phyloP scores from a whole-genome alignment of 2,113 vertebrate species.

The Xenopus borealis region DNA sequence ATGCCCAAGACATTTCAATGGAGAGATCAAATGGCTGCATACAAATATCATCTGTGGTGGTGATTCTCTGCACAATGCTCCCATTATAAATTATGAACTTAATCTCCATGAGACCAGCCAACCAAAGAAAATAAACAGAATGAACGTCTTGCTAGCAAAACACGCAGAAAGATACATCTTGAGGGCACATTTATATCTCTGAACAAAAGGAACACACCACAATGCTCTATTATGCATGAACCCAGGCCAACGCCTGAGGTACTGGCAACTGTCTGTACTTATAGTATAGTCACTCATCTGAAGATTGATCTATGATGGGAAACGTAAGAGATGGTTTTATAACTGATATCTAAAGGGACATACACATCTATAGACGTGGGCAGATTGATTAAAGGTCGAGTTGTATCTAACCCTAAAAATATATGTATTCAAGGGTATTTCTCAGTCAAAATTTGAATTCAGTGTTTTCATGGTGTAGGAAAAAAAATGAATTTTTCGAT shows the following conservation, averaged over 20 bases:
- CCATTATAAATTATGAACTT: conserved; percentile 20
- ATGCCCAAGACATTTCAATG: too few species aligned
- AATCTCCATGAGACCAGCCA: conserved; percentile 5
- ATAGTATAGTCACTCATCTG: conserved; percentile 34
- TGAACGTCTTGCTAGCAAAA: not conserved
- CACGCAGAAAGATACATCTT: conserved; percentile 31
- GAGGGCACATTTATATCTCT: conserved; percentile 33
- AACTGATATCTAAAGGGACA: too few species aligned
- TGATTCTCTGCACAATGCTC: not conserved
- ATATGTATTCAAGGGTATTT: too few species aligned
- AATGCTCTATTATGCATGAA: conserved; percentile 31
- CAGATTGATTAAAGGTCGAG: too few species aligned
- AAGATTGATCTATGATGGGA: not conserved
- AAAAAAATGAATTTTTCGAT: too few species aligned
- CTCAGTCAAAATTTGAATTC: too few species aligned
- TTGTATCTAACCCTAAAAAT: too few species aligned
- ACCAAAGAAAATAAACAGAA: conserved; percentile 31
- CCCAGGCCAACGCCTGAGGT: conserved; percentile 28
- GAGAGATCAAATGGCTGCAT: too few species aligned
- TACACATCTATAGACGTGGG: too few species aligned
- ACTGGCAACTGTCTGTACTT: conserved; percentile 21
- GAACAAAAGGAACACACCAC: conserved; percentile 24
- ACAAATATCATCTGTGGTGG: not conserved
- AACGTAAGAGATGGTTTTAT: too few species aligned
- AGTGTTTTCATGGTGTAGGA: too few species aligned